Evolutionary conservation across 2,797 vertebrate species (phyloP).

Genomic region (Cryptoblepharus egeriae): DNA sequence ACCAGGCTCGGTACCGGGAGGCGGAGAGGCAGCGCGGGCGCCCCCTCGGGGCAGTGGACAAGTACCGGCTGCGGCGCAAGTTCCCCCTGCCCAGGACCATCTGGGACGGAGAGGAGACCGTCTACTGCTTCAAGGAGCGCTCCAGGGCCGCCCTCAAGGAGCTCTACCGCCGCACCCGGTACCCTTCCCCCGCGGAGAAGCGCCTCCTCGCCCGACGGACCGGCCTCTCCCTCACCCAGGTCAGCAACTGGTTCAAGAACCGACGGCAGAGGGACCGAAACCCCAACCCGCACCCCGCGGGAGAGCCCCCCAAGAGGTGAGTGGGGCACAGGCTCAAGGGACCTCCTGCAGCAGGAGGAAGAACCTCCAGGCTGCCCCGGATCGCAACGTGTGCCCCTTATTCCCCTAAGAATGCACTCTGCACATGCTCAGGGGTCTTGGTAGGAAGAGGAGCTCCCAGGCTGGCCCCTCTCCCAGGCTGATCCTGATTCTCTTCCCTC

Average conservation of each 20-base stretch:
- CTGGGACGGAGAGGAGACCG: slow-evolving; percentile 99
- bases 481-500: no score
- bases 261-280: slow-evolving; percentile 96
- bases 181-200: slow-evolving; percentile 96
- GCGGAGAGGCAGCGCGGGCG: slow-evolving; percentile 97
- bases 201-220: slow-evolving; percentile 97
- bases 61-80: slow-evolving; percentile 97
- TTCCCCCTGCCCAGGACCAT: slow-evolving; percentile 97
- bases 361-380: no score
- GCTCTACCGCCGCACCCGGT: slow-evolving; percentile 95
- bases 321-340: no score
- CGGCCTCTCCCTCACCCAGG: slow-evolving; percentile 97
- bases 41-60: slow-evolving; percentile 97
- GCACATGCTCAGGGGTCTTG: neutral
- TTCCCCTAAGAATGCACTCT: neutral
- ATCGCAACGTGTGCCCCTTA: neutral
- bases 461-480: no score
- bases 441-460: no score
- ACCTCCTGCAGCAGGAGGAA: no score
- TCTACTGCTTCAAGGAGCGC: slow-evolving; percentile 99
- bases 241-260: slow-evolving; percentile 99
- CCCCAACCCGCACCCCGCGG: no score
- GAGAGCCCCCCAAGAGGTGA: slow-evolving; percentile 98
- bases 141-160: slow-evolving; percentile 98
- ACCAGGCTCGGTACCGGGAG: slow-evolving; percentile 97